Conservation (phyloP, 2,888 invertebrate species). For the Piscicola geometra region DNA sequence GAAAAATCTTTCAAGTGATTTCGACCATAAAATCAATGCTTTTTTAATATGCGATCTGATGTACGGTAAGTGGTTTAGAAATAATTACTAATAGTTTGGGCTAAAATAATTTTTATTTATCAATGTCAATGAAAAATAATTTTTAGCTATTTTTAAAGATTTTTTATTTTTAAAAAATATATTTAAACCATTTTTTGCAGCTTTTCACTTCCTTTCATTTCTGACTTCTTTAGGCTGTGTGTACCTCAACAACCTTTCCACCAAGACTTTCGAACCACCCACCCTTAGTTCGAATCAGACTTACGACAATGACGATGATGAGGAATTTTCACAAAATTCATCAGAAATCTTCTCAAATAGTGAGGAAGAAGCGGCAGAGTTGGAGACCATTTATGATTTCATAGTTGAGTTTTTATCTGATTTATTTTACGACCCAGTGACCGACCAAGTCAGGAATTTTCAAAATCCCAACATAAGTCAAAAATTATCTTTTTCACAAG, state of each 20-base stretch:
- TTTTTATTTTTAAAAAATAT: too few species aligned
- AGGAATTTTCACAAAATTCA: too few species aligned
- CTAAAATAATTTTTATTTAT: too few species aligned
- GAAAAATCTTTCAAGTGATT: too few species aligned
- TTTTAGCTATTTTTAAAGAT: too few species aligned
- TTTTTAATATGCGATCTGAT: too few species aligned
- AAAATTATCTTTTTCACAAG: too few species aligned
- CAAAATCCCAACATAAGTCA: background rate
- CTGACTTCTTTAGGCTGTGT: constrained; percentile 13
- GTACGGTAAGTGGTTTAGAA: too few species aligned
- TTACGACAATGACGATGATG: background rate
- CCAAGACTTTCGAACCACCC: constrained; percentile 26
- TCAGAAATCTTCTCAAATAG: background rate
- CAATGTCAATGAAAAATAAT: too few species aligned
- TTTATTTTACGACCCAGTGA: constrained; percentile 3
- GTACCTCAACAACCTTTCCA: constrained; percentile 15
- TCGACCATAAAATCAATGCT: too few species aligned
- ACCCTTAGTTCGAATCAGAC: constrained; percentile 20
- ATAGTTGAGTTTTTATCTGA: background rate
- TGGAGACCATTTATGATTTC: background rate
- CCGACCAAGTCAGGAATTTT: background rate
- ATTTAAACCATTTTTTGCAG: background rate
- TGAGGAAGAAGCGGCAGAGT: background rate
- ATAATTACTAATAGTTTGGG: too few species aligned
- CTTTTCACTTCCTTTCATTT: constrained; percentile 26